A percentile compares a stretch with the other conserved stretches of the same genome.
These are phyloP conservation scores for Onychomys arenicola DNA, from an alignment of 2,797 vertebrate genomes.

Conservation along the genomic window DNA sequence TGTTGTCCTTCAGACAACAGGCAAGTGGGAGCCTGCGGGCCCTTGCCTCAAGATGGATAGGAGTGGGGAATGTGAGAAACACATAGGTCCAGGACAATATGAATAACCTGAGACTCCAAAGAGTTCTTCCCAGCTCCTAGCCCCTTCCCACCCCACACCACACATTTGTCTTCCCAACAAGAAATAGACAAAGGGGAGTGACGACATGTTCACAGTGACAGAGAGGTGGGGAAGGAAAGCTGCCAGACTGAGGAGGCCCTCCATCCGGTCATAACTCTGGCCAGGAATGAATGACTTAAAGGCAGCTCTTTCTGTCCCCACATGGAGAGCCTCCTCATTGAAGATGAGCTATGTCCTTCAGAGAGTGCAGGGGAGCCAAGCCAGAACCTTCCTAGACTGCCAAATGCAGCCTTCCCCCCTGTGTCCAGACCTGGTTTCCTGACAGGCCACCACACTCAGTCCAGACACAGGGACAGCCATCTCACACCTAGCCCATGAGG, in stretches of 20 bases:
- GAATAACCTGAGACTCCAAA: conserved; percentile 35
- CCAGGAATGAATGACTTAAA: background rate
- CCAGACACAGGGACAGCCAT: background rate
- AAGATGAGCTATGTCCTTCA: background rate
- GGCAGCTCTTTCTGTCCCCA: background rate
- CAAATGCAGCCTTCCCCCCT: background rate
- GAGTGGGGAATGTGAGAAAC: conserved; percentile 40
- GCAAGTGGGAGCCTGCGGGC: conserved; percentile 73
- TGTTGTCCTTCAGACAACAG: conserved; percentile 75
- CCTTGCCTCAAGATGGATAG: conserved; percentile 69
- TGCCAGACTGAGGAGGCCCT: background rate
- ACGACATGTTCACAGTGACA: background rate
- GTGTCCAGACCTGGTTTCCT: background rate
- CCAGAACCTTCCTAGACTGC: conserved; percentile 3
- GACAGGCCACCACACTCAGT: background rate
- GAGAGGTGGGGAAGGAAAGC: background rate
- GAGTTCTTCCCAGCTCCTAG: conserved; percentile 17
- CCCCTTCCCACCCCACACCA: background rate
- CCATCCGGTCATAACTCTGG: background rate
- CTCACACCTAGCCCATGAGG: background rate
- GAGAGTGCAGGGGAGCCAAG: background rate
- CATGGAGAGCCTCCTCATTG: background rate
- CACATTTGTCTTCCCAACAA: conserved; percentile 38
- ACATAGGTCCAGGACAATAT: background rate
- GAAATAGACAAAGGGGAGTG: background rate